These are phyloP conservation scores for Octonoba sinensis DNA, from an alignment of 2,888 invertebrate species.

Conservation along the genomic window DNA sequence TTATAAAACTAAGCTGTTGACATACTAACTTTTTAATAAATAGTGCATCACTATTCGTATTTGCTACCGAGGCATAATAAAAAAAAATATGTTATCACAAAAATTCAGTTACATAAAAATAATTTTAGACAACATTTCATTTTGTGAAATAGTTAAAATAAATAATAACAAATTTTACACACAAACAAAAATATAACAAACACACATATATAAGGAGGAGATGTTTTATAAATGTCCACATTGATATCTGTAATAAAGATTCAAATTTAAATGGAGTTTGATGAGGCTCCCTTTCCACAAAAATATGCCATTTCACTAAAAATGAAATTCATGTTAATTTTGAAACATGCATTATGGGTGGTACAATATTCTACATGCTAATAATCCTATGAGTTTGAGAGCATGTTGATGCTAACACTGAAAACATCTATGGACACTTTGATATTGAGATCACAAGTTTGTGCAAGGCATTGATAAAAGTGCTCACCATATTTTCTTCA, in stretches of 20 bases:
- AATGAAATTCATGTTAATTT: neutral
- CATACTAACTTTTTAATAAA: too few species aligned
- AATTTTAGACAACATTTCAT: neutral
- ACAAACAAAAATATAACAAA: too few species aligned
- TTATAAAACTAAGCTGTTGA: too few species aligned
- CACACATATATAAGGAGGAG: too few species aligned
- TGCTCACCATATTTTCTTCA: slow-evolving; percentile 4
- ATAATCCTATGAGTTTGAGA: neutral
- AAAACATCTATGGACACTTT: slow-evolving; percentile 15
- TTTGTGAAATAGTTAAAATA: neutral
- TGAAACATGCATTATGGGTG: too few species aligned
- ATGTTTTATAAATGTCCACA: too few species aligned
- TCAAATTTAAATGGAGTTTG: too few species aligned
- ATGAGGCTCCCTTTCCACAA: neutral
- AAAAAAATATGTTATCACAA: neutral
- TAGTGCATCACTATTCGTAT: too few species aligned
- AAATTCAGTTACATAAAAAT: neutral
- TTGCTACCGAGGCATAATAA: too few species aligned
- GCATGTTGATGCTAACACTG: neutral
- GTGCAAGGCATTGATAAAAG: slow-evolving; percentile 32
- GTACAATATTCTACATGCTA: neutral
- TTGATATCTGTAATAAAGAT: too few species aligned
- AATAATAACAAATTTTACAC: neutral
- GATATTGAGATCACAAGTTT: slow-evolving; percentile 34
- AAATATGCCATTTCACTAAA: neutral